Evolutionary conservation across 2,888 invertebrate species (phyloP), one percentile per base, ranked within the genome.

Genomic region (Hyalella azteca): DNA sequence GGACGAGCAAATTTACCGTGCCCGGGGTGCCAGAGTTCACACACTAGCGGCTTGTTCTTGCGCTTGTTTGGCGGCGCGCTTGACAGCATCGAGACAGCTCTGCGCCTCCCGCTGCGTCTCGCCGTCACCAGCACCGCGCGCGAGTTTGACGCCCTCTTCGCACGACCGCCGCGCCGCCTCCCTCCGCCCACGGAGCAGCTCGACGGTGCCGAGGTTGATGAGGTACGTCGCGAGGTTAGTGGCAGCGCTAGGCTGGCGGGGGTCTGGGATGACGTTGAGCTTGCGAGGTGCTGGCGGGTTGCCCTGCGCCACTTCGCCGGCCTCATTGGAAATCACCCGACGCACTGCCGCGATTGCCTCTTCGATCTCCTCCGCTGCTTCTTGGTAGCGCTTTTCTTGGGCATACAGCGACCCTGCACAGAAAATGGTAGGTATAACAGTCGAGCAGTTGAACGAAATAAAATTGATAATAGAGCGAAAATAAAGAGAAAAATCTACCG

Each of bases 211-310:
- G 22, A 75, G 75, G 45, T 75, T 75, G 45, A 75, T 32, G 45
- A 41, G 45, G 75, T 45, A 75, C 3, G 45, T 75, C 22, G 75
- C 75, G 9, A 75, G 45, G 75, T 75, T 75, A 32, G 41, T 75
- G 75, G 45, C 1, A 29, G 75, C 41, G 22, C 45, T 75, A 5
- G 66, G 66, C 45, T 75, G n/a, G 29, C 45, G 75, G 13, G 0
- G 39, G 13, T 41, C 26, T 15, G 75, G 45, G 22, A 41, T 75
- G 75, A 41, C 22, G 26, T 26, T 45, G 45, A 75, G n/a, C 13
- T 40, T 75, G 15, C 45, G 26, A 2, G 22, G 11, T 4, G 45
- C 22, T 29, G 26, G 41, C 5, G n/a, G n/a, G 0, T 3, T 22
- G 11, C n/a, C 75, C n/a, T 40, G 41, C n/a, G 39, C 41, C 4